A percentile compares a stretch with the other conserved stretches of the same genome.
phyloP scores from a whole-genome alignment of 1,140 invertebrate genomes.

The Zaprionus vittiger region DNA sequence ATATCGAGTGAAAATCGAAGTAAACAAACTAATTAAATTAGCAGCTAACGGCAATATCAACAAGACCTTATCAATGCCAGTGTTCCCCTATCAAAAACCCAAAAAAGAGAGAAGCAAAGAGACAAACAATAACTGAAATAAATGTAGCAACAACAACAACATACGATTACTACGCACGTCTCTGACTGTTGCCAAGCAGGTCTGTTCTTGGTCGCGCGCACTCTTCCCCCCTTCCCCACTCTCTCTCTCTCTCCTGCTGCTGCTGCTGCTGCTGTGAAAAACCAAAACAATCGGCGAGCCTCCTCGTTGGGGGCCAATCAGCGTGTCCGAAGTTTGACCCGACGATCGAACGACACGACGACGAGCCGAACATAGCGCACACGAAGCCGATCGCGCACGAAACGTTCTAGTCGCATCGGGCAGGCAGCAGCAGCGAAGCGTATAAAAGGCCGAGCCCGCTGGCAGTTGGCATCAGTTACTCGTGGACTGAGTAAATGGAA shows the following conservation, averaged over 20 bases:
- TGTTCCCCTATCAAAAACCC: constrained; percentile 30
- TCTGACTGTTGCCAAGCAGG: constrained; percentile 61
- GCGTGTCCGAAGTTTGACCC: constrained; percentile 58
- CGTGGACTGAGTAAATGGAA: constrained; percentile 83
- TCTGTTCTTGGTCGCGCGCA: not conserved
- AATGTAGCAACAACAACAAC: constrained; percentile 11
- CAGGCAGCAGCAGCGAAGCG: constrained; percentile 37
- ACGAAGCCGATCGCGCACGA: constrained; percentile 31
- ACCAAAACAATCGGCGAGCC: constrained; percentile 80
- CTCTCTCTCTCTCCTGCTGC: not conserved
- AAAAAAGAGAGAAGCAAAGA: not conserved
- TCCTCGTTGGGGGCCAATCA: constrained; percentile 65
- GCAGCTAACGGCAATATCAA: constrained; percentile 49
- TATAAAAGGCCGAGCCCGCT: constrained; percentile 70
- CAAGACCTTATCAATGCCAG: constrained; percentile 47
- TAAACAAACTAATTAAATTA: constrained; percentile 71
- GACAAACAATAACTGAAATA: constrained; percentile 39
- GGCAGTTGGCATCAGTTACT: constrained; percentile 77
- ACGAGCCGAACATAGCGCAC: constrained; percentile 35
- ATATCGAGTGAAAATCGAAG: constrained; percentile 46
- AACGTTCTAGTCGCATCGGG: constrained; percentile 69
- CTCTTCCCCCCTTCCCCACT: not conserved
- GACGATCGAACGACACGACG: not conserved
- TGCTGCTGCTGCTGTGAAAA: constrained; percentile 44
- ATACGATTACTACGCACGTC: not conserved